Percentiles rank a stretch among this genome's conserved stretches.
phyloP scores from a whole-genome alignment of 2,113 vertebrate genomes.

The Pachyramphus minor region DNA sequence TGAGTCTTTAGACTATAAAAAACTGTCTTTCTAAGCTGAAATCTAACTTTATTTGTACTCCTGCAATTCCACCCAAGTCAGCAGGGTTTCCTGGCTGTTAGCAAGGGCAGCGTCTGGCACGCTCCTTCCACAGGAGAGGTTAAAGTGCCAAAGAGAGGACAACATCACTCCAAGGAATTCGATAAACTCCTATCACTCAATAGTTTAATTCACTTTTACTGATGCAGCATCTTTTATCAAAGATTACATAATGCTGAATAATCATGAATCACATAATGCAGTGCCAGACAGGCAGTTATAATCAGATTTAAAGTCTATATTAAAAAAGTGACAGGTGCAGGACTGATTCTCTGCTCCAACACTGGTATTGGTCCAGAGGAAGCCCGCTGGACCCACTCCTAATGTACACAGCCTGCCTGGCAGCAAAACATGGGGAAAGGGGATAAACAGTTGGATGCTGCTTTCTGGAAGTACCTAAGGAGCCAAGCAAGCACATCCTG shows the following conservation, averaged over 20 bases:
- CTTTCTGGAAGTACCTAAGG: not conserved
- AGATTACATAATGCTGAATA: conserved; percentile 67
- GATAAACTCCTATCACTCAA: conserved; percentile 60
- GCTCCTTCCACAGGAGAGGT: conserved; percentile 7
- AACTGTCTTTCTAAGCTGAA: conserved; percentile 48
- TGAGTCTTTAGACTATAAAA: conserved; percentile 26
- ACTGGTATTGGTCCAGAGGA: not conserved
- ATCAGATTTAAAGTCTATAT: conserved; percentile 60
- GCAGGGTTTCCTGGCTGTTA: conserved; percentile 44
- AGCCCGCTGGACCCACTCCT: not conserved
- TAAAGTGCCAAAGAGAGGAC: conserved; percentile 44
- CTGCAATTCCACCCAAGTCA: conserved; percentile 31
- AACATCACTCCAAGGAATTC: not conserved
- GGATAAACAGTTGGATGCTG: not conserved
- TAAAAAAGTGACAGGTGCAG: conserved; percentile 47
- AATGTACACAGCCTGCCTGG: not conserved
- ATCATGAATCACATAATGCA: conserved; percentile 39
- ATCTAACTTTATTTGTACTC: conserved; percentile 38
- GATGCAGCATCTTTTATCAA: conserved; percentile 60
- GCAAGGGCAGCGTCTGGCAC: not conserved
- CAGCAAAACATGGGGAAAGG: accelerated
- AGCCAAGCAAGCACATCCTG: not conserved
- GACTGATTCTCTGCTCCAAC: not conserved
- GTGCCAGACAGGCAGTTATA: conserved; percentile 52
- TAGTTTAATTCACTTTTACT: conserved; percentile 59